Conservation (phyloP, 2,113 vertebrate genomes). For the Ploceus nigricollis region DNA sequence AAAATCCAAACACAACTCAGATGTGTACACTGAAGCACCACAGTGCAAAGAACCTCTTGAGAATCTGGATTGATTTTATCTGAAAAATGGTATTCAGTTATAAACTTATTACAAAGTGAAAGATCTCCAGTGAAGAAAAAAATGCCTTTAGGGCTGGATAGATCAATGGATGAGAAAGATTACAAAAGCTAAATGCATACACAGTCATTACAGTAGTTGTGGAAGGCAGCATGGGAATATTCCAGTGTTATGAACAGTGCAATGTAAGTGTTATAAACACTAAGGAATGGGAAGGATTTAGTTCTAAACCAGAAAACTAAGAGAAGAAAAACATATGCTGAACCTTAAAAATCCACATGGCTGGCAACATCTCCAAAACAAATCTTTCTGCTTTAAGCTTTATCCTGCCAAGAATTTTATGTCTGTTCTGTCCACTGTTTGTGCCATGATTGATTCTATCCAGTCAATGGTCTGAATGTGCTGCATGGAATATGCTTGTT, state of each 20-base stretch:
- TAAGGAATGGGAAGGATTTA: not conserved
- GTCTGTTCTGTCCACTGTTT: not conserved
- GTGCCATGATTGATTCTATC: not conserved
- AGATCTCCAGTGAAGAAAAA: not conserved
- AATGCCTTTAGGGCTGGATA: not conserved
- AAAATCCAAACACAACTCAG: not conserved
- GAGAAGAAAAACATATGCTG: not conserved
- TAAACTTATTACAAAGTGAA: not conserved
- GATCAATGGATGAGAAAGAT: not conserved
- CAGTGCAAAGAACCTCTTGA: not conserved
- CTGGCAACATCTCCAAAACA: not conserved
- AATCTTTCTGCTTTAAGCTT: not conserved
- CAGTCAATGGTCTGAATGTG: not conserved
- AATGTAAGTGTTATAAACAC: not conserved
- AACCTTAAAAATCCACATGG: not conserved
- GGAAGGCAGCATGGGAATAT: not conserved
- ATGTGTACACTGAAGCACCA: not conserved
- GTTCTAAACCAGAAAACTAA: not conserved
- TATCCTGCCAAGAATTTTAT: not conserved
- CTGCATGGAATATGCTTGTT: not conserved
- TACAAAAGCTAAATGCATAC: not conserved
- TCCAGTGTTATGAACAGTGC: not conserved
- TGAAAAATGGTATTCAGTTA: not conserved
- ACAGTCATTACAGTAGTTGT: not conserved
- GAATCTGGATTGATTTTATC: not conserved